Conservation (phyloP, 1,140 invertebrate species). For the Venustaconcha ellipsiformis region DNA sequence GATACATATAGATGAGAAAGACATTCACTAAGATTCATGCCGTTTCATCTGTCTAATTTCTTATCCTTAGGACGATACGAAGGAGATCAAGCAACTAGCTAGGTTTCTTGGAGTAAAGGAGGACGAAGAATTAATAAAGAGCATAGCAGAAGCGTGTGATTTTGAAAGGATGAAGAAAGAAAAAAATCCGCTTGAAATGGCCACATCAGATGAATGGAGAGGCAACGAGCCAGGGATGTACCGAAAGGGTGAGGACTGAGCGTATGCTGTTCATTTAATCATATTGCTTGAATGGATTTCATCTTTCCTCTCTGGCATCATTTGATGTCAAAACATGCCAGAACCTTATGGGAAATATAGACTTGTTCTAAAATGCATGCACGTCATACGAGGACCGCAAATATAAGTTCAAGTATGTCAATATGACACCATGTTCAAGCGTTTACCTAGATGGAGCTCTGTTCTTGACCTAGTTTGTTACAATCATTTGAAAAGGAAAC, state of each 20-base stretch:
- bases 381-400: too few relatives aligned
- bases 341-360: too few relatives aligned
- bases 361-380: too few relatives aligned
- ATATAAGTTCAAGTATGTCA: too few relatives aligned
- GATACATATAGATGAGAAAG: not conserved
- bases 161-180: conserved; percentile 32
- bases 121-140: conserved; percentile 10
- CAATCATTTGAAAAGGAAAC: too few relatives aligned
- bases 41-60: not conserved
- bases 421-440: too few relatives aligned
- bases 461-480: too few relatives aligned
- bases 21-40: not conserved
- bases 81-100: conserved; percentile 10
- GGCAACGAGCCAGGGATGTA: conserved; percentile 28
- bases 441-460: too few relatives aligned
- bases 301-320: too few relatives aligned
- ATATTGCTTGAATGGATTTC: too few relatives aligned
- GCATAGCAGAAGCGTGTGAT: conserved; percentile 27
- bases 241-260: conserved; percentile 16
- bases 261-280: too few relatives aligned
- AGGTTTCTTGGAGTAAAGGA: conserved; percentile 22
- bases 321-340: too few relatives aligned
- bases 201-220: conserved; percentile 15
- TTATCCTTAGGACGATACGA: conserved; percentile 17
- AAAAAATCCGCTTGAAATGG: conserved; percentile 21